Evolutionary conservation across 2,797 vertebrate genomes (phyloP).

Genomic region (Astyanax mexicanus): DNA sequence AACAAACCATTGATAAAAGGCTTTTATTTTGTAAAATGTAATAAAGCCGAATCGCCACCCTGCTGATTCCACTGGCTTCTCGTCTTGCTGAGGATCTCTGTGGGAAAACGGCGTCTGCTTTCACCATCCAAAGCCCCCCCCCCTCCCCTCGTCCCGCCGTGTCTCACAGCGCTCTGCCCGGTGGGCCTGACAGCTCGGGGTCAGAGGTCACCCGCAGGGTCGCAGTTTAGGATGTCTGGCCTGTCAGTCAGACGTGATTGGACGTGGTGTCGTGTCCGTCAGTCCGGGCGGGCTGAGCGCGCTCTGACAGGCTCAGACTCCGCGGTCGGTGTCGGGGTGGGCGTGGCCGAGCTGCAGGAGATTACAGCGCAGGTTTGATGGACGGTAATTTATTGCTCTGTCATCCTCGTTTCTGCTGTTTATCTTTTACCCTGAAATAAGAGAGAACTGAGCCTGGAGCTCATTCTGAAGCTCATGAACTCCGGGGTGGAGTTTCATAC

Average conservation of each 20-base stretch:
- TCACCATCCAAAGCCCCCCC: not conserved
- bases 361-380: constrained; percentile 64
- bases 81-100: not conserved
- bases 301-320: constrained; percentile 57
- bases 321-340: constrained; percentile 56
- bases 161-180: constrained; percentile 62
- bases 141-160: constrained; percentile 40
- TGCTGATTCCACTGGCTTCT: not conserved
- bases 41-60: not conserved
- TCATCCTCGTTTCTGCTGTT: constrained; percentile 62
- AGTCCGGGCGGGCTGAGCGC: constrained; percentile 71
- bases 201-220: constrained; percentile 67
- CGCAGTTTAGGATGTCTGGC: constrained; percentile 73
- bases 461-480: not conserved
- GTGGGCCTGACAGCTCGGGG: constrained; percentile 60
- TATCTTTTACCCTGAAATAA: constrained; percentile 49
- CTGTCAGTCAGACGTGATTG: constrained; percentile 75
- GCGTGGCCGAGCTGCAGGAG: constrained; percentile 17
- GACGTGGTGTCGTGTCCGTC: constrained; percentile 76
- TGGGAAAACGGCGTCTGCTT: not conserved
- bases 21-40: too few relatives aligned
- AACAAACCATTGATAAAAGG: too few relatives aligned
- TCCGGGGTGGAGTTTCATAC: too few relatives aligned
- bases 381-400: constrained; percentile 66
- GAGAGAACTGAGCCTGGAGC: constrained; percentile 69